A percentile compares a stretch with the other conserved stretches of the same genome.
Evolutionary conservation across 2,888 invertebrate genomes (phyloP).

Genomic region (Ernsta delagoae): DNA sequence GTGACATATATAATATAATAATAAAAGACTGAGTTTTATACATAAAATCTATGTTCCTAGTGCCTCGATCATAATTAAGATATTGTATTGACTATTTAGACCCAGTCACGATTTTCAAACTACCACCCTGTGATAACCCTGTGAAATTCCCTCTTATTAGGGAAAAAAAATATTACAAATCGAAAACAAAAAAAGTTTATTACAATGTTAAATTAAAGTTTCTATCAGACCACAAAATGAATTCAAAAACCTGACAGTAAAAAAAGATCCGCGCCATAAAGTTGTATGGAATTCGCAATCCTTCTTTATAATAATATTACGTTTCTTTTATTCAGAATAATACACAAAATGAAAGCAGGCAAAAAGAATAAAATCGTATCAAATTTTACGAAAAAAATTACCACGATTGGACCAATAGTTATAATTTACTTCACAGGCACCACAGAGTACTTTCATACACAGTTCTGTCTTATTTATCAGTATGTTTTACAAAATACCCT

Average conservation of each 20-base stretch:
- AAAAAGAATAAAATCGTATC: not conserved
- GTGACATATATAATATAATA: not conserved
- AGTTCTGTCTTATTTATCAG: not conserved
- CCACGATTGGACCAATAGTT: not conserved
- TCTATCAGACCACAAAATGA: no score
- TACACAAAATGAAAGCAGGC: not conserved
- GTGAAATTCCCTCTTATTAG: conserved; percentile 19
- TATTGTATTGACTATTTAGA: conserved; percentile 44
- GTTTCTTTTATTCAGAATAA: not conserved
- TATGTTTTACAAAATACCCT: not conserved
- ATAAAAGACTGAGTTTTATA: not conserved
- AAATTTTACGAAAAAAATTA: not conserved
- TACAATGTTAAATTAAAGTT: no score
- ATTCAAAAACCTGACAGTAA: no score
- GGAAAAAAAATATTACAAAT: conserved; percentile 16
- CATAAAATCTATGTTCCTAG: not conserved
- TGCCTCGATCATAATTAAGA: conserved; percentile 37
- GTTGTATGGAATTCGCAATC: no score
- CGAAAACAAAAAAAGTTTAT: not conserved
- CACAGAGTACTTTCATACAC: no score
- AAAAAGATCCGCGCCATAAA: no score
- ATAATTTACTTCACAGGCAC: not conserved
- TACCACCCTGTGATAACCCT: conserved; percentile 36
- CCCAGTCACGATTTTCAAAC: conserved; percentile 43
- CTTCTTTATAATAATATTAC: no score